Percentiles rank a stretch among this genome's conserved stretches.
Evolutionary conservation across 2,113 vertebrate genomes (phyloP).

Genomic region (Dicrurus megarhynchus): DNA sequence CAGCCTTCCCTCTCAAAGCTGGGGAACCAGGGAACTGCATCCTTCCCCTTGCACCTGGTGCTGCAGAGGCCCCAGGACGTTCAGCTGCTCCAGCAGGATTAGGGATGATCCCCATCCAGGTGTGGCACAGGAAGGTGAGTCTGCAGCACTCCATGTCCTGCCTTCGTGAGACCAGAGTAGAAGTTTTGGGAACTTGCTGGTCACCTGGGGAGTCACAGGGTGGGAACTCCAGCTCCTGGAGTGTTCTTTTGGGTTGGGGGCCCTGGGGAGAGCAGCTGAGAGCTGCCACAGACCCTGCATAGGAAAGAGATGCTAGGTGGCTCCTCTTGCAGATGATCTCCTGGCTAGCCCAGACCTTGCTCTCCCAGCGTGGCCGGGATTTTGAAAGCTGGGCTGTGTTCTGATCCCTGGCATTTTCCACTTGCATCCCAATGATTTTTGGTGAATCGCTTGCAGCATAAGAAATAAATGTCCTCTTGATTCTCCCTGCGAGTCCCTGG

Average conservation of each 20-base stretch:
- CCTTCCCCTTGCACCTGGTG: neutral
- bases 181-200: neutral
- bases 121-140: neutral
- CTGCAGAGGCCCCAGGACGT: neutral
- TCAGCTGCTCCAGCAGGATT: neutral
- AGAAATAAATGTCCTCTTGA: neutral
- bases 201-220: too few species aligned
- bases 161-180: rapidly evolving
- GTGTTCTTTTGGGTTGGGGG: neutral
- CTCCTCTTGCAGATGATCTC: neutral
- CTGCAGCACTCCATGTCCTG: neutral
- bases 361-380: neutral
- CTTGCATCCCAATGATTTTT: neutral
- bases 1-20: rapidly evolving
- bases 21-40: neutral
- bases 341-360: rapidly evolving
- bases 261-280: neutral
- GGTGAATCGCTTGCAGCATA: neutral
- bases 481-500: neutral
- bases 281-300: neutral
- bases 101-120: neutral
- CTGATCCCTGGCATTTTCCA: neutral
- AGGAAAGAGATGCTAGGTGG: neutral
- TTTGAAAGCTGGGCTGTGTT: neutral
- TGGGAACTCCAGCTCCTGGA: neutral